Percentiles rank a stretch among this genome's conserved stretches.
phyloP scores from a whole-genome alignment of 2,113 vertebrate genomes.

The Phylloscopus trochiloides region DNA sequence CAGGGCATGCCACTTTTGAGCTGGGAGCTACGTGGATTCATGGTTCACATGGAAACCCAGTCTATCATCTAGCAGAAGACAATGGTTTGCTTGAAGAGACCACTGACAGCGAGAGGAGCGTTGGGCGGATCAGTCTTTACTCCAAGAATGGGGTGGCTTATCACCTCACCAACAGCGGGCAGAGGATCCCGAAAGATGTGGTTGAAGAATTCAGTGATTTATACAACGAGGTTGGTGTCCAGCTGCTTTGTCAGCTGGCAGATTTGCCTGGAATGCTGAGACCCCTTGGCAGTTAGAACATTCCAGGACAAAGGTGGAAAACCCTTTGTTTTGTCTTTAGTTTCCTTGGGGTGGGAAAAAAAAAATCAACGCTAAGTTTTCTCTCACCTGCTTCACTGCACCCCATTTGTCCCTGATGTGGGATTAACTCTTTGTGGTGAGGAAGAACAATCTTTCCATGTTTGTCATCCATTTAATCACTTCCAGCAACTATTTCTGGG shows the following conservation, averaged over 20 bases:
- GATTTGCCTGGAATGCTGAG: neutral
- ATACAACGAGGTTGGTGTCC: slow-evolving; percentile 91
- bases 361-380: neutral
- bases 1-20: slow-evolving; percentile 93
- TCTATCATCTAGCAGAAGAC: slow-evolving; percentile 99
- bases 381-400: neutral
- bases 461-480: neutral
- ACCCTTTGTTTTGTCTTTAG: neutral
- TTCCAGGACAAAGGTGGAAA: neutral
- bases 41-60: slow-evolving; percentile 94
- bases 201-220: slow-evolving; percentile 99
- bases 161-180: slow-evolving; percentile 91
- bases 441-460: neutral
- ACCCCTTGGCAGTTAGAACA: fast-evolving
- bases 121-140: slow-evolving; percentile 96
- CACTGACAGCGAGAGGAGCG: slow-evolving; percentile 88
- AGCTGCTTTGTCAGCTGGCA: neutral
- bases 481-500: neutral
- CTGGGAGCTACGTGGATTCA: slow-evolving; percentile 99
- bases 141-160: slow-evolving; percentile 96
- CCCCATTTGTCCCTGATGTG: neutral
- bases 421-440: neutral
- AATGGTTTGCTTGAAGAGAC: slow-evolving; percentile 94
- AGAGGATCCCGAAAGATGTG: slow-evolving; percentile 95
- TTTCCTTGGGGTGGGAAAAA: neutral